Conservation (phyloP, 2,888 invertebrate genomes). For the Andrena haemorrhoa region DNA sequence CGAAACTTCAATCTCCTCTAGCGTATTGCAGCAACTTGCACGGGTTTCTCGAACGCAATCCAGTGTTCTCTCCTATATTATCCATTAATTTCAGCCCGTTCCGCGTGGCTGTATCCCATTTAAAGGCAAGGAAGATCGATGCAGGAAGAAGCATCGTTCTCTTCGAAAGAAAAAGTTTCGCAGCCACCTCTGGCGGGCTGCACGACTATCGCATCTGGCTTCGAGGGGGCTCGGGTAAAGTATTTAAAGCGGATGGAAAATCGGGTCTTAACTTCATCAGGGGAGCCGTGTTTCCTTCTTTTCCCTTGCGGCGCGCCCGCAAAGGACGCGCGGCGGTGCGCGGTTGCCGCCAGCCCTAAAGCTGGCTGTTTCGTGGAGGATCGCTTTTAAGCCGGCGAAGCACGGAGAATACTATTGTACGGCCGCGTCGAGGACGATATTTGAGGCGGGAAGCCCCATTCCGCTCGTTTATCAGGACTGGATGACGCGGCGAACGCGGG, state of each 20-base stretch:
- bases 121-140: neutral
- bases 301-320: neutral
- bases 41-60: neutral
- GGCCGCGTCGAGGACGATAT: conserved; percentile 35
- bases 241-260: conserved; percentile 24
- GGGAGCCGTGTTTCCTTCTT: conserved; percentile 6
- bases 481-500: conserved; percentile 33
- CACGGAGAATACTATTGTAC: conserved; percentile 42
- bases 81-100: neutral
- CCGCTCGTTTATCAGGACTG: conserved; percentile 39
- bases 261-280: conserved; percentile 18
- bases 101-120: neutral
- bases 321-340: conserved; percentile 14
- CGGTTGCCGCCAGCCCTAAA: neutral
- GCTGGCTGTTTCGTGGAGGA: conserved; percentile 24
- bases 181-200: neutral
- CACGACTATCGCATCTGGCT: neutral
- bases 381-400: conserved; percentile 31
- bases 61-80: neutral
- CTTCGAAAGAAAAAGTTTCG: neutral
- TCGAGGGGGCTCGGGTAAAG: neutral
- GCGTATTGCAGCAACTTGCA: too few species aligned
- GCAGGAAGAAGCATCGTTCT: neutral
- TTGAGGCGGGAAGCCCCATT: conserved; percentile 31
- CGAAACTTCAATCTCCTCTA: conserved; percentile 9